Evolutionary conservation across 2,888 invertebrate genomes (phyloP).

Genomic region (Allolobophora icterica): DNA sequence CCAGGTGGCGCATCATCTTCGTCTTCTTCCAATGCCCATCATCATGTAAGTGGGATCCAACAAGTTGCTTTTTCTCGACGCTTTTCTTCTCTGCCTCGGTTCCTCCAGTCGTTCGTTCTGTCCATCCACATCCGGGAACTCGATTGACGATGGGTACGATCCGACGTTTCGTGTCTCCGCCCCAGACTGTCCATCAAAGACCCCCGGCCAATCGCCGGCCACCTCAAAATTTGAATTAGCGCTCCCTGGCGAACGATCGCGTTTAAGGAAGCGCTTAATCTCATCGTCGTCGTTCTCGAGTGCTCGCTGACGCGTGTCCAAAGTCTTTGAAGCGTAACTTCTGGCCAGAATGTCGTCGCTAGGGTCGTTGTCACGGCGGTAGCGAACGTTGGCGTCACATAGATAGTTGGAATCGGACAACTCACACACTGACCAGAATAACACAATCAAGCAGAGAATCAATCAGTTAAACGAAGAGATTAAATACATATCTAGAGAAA

Average conservation of each 20-base stretch:
- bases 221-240: not conserved
- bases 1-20: not conserved
- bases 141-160: not conserved
- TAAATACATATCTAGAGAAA: no score
- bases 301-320: not conserved
- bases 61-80: not conserved
- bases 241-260: not conserved
- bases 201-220: not conserved
- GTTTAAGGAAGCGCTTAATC: not conserved
- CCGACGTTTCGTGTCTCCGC: not conserved
- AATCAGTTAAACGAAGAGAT: not conserved
- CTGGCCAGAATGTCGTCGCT: no score
- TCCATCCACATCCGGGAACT: not conserved
- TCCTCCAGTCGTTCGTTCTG: not conserved
- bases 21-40: not conserved
- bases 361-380: not conserved
- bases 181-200: not conserved
- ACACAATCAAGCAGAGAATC: not conserved
- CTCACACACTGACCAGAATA: not conserved
- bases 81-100: not conserved
- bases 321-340: no score
- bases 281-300: not conserved
- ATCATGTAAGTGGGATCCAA: not conserved
- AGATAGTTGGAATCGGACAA: not conserved
- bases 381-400: not conserved